Percentiles rank a stretch among this genome's conserved stretches.
Conservation (phyloP, 2,797 vertebrate genomes). For the Sebastes nivosus region DNA sequence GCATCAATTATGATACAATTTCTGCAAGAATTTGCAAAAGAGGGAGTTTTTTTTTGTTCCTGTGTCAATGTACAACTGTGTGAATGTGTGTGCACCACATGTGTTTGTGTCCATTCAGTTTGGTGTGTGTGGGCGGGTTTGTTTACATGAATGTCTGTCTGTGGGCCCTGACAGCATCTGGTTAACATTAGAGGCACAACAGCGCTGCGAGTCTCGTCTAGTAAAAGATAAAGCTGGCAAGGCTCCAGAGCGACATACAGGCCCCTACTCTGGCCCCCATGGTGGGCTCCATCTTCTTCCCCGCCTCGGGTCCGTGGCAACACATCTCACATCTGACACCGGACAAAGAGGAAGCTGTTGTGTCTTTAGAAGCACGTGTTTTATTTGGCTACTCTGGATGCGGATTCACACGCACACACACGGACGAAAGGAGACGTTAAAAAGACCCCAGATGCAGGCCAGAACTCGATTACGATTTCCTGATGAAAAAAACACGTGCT, state of each 20-base stretch:
- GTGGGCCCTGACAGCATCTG: slow-evolving; percentile 50
- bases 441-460: slow-evolving; percentile 18
- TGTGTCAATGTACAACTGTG: background rate
- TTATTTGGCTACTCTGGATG: background rate
- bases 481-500: background rate
- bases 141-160: slow-evolving; percentile 22
- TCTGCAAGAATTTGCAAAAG: background rate
- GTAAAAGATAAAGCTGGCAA: slow-evolving; percentile 14
- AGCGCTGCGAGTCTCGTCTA: background rate
- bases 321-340: slow-evolving; percentile 11
- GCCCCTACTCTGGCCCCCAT: slow-evolving; percentile 20
- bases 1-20: background rate
- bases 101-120: background rate
- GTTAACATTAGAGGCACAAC: slow-evolving; percentile 36
- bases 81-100: background rate
- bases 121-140: background rate
- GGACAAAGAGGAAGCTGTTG: slow-evolving; percentile 46
- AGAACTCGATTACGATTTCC: slow-evolving; percentile 11
- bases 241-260: slow-evolving; percentile 7
- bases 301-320: background rate
- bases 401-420: background rate
- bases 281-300: background rate
- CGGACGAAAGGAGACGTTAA: background rate
- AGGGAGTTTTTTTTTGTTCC: background rate
- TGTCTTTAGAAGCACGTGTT: background rate